Conservation (phyloP, 2,113 vertebrate genomes). For the Cinclus cinclus region DNA sequence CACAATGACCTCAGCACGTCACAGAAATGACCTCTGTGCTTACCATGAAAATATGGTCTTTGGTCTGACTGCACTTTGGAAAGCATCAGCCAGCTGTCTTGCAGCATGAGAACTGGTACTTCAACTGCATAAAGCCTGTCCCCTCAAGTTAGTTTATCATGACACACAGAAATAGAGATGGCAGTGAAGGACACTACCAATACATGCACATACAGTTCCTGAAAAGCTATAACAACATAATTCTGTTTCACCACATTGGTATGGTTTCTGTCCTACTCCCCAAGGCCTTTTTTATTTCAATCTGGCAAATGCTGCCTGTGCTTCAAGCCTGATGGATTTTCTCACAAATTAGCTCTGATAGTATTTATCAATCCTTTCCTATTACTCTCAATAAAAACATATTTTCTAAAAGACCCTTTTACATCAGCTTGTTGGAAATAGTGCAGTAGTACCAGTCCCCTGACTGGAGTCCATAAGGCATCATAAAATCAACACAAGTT, state of each 20-base stretch:
- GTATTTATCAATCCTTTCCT: not conserved
- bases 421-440: not conserved
- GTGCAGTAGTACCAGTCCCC: not conserved
- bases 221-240: not conserved
- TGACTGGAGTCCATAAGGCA: not conserved
- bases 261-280: not conserved
- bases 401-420: not conserved
- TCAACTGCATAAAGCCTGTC: not conserved
- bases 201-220: not conserved
- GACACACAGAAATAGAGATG: not conserved
- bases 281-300: not conserved
- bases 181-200: not conserved
- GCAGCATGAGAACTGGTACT: not conserved
- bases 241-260: not conserved
- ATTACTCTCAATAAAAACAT: not conserved
- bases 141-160: not conserved
- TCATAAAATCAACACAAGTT: not conserved
- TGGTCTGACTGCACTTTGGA: not conserved
- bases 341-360: not conserved
- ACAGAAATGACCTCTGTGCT: not conserved
- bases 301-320: not conserved
- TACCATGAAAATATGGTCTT: accelerated
- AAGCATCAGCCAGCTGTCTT: not conserved
- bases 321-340: not conserved
- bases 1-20: not conserved